Evolutionary conservation across 2,113 vertebrate genomes (phyloP).

Genomic region (Corythoichthys haematopterus): DNA sequence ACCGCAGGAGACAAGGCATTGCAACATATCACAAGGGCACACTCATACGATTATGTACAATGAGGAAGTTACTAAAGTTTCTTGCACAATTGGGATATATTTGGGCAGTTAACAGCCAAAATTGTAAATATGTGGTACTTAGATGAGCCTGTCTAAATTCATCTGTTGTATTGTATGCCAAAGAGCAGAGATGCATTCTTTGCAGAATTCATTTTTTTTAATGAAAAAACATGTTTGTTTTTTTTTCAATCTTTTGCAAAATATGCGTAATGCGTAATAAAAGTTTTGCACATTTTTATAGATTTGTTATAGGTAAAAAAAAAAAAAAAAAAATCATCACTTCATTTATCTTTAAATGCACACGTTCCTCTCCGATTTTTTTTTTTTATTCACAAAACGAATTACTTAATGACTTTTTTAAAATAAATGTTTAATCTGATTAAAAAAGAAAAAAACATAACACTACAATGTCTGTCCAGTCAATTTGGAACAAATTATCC

Average conservation of each 20-base stretch:
- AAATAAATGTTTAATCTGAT: background rate
- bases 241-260: background rate
- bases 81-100: background rate
- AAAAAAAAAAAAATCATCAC: background rate
- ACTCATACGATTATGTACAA: background rate
- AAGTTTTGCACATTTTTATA: background rate
- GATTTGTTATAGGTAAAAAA: background rate
- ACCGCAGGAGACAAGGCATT: slow-evolving; percentile 1
- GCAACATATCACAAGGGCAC: background rate
- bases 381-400: background rate
- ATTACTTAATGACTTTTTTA: background rate
- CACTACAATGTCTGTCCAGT: background rate
- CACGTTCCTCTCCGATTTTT: background rate
- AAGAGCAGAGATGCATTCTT: background rate
- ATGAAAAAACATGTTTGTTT: too few relatives aligned
- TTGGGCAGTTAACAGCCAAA: background rate
- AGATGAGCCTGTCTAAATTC: background rate
- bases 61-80: background rate
- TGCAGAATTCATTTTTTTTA: background rate
- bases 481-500: background rate
- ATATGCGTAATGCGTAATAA: background rate
- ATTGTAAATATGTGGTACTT: background rate
- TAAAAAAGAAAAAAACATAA: too few relatives aligned
- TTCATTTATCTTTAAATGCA: background rate
- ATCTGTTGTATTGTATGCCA: background rate